A percentile compares a stretch with the other conserved stretches of the same genome.
These are phyloP conservation scores for Diadema setosum DNA, from an alignment of 35 echinoderm and acorn worm species.

Conservation along the genomic window DNA sequence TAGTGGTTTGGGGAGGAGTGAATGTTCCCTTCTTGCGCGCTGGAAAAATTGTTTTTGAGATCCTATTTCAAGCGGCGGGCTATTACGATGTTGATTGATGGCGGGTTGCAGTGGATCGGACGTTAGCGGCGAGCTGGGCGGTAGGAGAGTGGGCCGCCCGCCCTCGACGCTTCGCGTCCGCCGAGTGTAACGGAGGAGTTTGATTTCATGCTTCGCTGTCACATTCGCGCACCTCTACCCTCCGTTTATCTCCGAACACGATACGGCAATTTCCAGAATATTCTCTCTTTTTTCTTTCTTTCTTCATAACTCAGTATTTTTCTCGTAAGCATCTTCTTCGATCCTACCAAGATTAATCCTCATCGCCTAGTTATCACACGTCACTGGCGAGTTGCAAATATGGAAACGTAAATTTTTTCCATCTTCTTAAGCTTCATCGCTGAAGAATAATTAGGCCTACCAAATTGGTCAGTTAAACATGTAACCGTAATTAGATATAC, in stretches of 20 bases:
- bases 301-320: no score
- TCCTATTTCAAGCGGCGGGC: conserved; percentile 12
- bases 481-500: no score
- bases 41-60: conserved; percentile 20
- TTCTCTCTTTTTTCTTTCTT: not conserved
- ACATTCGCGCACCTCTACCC: not conserved
- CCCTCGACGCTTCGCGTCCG: not conserved
- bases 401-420: no score
- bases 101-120: not conserved
- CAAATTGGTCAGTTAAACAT: no score
- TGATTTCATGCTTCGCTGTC: not conserved
- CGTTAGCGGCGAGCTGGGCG: not conserved
- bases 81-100: conserved; percentile 22
- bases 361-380: no score
- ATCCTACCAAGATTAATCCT: no score
- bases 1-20: no score
- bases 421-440: no score
- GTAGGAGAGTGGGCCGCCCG: not conserved
- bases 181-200: not conserved
- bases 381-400: no score
- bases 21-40: not conserved
- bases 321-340: no score
- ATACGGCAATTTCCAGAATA: not conserved
- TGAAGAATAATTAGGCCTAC: no score
- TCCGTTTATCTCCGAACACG: not conserved